Evolutionary conservation across 2,797 vertebrate genomes (phyloP), one percentile per base, ranked within the genome.

Genomic region (Hemitrygon akajei): DNA sequence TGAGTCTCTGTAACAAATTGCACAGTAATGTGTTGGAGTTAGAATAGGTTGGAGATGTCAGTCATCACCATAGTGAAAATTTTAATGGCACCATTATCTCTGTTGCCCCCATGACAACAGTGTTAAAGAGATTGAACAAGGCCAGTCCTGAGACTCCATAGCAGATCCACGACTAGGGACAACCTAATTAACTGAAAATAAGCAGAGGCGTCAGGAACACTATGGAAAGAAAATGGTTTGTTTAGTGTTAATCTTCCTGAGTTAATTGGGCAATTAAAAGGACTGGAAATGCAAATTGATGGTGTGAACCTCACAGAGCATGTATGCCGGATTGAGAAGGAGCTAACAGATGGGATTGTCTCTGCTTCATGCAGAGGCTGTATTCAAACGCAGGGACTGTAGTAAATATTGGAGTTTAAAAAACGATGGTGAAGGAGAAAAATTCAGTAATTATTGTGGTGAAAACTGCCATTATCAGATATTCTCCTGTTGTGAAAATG

Each of bases 231-330:
- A 27, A 94, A 34, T 37, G 3, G 0, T 93, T 37, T 94, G 94
- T 94, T 82, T 94, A 9, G 47, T 22, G 20, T 87, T 76, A 79
- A 94, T 94, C 66, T 94, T 47, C n/a, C 56, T 25, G 30, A 56
- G 11, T 37, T 94, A 91, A 94, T 80, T 93, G 87, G 34, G 58
- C 58, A 71, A 94, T 71, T 63, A 71, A 12, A 60, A 93, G 84
- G 71, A 27, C 25, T 27, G 91, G 40, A 75, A 92, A 92, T 92
- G 69, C 66, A 92, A 56, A 71, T 40, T 47, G 69, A 30, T 56
- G 20, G 91, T 73, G 89, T 92, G 37, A 92, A 47, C 69, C 37
- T 92, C 40, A 27, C 4, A 56, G 16, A 47, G 37, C 66, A 58
- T 40, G 69, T 25, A 27, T 91, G 89, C 69, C 89, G 73, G 22